Conservation (phyloP, 2,888 invertebrate species). For the Nomada lathburiana region DNA sequence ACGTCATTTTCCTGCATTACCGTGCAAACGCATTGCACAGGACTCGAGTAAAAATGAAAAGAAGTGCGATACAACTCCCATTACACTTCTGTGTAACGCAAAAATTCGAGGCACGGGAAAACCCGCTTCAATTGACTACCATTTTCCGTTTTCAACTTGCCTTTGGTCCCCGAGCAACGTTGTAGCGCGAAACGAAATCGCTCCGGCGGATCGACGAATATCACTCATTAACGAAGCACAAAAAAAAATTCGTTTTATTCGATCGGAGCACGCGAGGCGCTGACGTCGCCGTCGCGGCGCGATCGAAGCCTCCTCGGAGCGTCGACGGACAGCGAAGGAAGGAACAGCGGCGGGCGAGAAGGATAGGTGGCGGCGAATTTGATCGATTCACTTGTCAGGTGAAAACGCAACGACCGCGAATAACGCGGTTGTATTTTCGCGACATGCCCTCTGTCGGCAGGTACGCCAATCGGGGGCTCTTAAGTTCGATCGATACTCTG, state of each 20-base stretch:
- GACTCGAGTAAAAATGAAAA: background rate
- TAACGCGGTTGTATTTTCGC: slow-evolving; percentile 60
- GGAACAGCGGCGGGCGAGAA: background rate
- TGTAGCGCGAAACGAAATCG: background rate
- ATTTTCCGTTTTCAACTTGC: background rate
- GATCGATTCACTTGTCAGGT: slow-evolving; percentile 66
- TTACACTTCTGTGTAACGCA: background rate
- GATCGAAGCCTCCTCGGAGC: slow-evolving; percentile 52
- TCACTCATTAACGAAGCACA: background rate
- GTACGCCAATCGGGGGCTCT: slow-evolving; percentile 60
- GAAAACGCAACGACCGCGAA: slow-evolving; percentile 60
- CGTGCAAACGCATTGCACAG: too few species aligned
- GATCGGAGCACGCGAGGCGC: slow-evolving; percentile 32
- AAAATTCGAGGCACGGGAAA: background rate
- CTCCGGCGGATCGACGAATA: background rate
- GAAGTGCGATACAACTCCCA: background rate
- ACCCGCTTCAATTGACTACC: too few species aligned
- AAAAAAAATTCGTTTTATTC: slow-evolving; percentile 19
- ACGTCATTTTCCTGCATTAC: too few species aligned
- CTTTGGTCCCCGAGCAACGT: background rate
- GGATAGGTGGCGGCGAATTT: slow-evolving; percentile 35
- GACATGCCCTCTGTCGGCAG: slow-evolving; percentile 66
- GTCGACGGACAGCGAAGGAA: slow-evolving; percentile 25
- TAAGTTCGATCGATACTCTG: slow-evolving; percentile 67
- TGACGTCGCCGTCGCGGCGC: slow-evolving; percentile 51